Base-by-base conservation (phyloP, 2,797 vertebrate species). In the Nyctalus aviator region DNA sequence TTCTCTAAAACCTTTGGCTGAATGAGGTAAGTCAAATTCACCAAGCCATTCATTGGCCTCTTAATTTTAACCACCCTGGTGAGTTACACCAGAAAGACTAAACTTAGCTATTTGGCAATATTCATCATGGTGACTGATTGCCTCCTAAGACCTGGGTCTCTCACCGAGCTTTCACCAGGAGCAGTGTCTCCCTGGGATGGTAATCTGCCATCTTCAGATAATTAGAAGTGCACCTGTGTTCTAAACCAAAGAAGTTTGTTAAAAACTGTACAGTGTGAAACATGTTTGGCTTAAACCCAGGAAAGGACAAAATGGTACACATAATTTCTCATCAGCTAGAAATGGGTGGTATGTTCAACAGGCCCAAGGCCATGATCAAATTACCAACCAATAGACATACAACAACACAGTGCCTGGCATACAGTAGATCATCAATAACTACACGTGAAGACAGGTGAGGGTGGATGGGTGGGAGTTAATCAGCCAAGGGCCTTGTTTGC, bases 61-160 rank as follows among this genome's bases (percentile, higher is more conserved):
- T 76, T 84, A 11, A 57, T 84, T 79, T 76, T 37, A 11, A 88
- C 41, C 46, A 50, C 27, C 11, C 25, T 92, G 44, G 14, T 92
- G 64, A 48, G 25, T 77, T 84, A 88, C 17, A 48, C 25, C 78
- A 92, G 50, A 86, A 87, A 88, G 53, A 62, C 23, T 78, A 78
- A 69, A 23, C 37, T 83, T 84, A 75, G n/a, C 44, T 85, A 27
- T 83, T 90, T 85, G 68, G 27, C 44, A 68, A 62, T 53, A 73
- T 41, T 79, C 77, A 20, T 59, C 75, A 69, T 15, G 6, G 59
- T 88, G n/a, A 95, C 21, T 48, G 59, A 91, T 66, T 27, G 6
- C 32, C 84, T 95, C 32, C 82, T 79, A 44, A 81, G 69, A 62
- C 3, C 14, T 12, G 35, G 62, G 27, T 78, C 18, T 46, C 92